Percentiles rank a stretch among this genome's conserved stretches.
These are phyloP conservation scores for Valencia hispanica DNA, from an alignment of 2,797 vertebrate species.

Conservation along the genomic window DNA sequence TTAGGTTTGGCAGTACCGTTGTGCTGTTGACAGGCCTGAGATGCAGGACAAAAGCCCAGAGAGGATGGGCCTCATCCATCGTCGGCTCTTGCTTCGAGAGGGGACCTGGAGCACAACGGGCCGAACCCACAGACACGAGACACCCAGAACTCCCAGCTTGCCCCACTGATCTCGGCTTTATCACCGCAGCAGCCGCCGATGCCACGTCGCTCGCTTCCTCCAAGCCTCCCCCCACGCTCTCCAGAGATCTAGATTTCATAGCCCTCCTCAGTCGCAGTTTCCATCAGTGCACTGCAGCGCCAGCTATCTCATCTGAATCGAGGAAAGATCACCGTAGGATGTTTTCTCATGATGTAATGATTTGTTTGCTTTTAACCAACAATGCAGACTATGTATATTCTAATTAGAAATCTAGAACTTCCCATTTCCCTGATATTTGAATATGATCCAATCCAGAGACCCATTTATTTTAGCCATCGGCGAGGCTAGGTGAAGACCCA, in stretches of 20 bases:
- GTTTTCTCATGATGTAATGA: constrained; percentile 63
- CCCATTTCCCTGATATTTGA: background rate
- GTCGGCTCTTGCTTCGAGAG: constrained; percentile 61
- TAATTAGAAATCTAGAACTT: background rate
- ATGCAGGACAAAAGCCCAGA: constrained; percentile 68
- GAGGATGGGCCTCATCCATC: constrained; percentile 73
- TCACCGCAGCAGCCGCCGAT: constrained; percentile 66
- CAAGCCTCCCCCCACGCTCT: constrained; percentile 14
- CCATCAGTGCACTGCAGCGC: constrained; percentile 51
- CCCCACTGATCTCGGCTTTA: constrained; percentile 66
- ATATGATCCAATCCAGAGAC: background rate
- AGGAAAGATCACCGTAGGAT: constrained; percentile 72
- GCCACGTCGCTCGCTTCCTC: constrained; percentile 41
- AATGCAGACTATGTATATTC: constrained; percentile 37
- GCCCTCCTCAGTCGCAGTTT: constrained; percentile 65
- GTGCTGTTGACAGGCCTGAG: constrained; percentile 64
- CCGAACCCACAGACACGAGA: constrained; percentile 72
- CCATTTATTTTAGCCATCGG: too few relatives aligned
- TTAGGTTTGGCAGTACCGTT: constrained; percentile 42
- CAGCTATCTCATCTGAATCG: constrained; percentile 73
- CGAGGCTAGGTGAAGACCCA: background rate
- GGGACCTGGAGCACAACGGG: constrained; percentile 64
- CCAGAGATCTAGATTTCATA: constrained; percentile 69
- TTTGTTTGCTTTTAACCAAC: constrained; percentile 43
- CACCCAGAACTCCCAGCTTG: constrained; percentile 68